Evolutionary conservation across 2,888 invertebrate species (phyloP), one percentile per base, ranked within the genome.

Genomic region (Tetropium fuscum): DNA sequence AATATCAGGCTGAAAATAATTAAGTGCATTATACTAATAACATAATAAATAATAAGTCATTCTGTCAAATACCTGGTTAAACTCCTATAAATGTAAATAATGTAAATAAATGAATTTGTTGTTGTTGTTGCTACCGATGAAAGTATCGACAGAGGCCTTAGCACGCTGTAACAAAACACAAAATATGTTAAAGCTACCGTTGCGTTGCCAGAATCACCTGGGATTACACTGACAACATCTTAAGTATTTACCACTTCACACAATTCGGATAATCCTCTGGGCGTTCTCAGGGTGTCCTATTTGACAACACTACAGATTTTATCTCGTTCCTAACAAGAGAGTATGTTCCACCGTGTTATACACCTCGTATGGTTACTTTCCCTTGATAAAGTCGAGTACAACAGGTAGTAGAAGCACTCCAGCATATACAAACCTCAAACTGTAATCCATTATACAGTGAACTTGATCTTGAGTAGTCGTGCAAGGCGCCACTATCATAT

Each of bases 381-480:
- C 36, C 36, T 48, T 36, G 22, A 25, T 41, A 41, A 41, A 18
- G 41, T 16, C 2, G 38, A 38, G 2, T 20, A 47, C 47, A 30
- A 47, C 47, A 47, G 47, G 47, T 47, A 47, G 47, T 34, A 30
- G 5, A 10, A 30, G n/a, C 11, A 34, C 13, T 34, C 34, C 15
- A 34, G 34, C 19, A 5, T 32, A 30, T 5, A 41, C 41, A 20
- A 30, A 19, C 10, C 19, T 19, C 47, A 16, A 53, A 53, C 53
- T 56, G 18, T 59, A 48, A 60, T 60, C 63, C 63, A 63, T 63
- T 56, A 59, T 56, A 36, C 15, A 8, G 10, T 59, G 59, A 59
- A 63, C 63, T 63, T 63, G 63, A 63, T 59, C 56, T 63, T 57
- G 57, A 63, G 58, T 51, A 45, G 55, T 51, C 20, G 44, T 36